Evolutionary conservation across 1,140 invertebrate genomes (phyloP).

Genomic region (Achroia grisella): DNA sequence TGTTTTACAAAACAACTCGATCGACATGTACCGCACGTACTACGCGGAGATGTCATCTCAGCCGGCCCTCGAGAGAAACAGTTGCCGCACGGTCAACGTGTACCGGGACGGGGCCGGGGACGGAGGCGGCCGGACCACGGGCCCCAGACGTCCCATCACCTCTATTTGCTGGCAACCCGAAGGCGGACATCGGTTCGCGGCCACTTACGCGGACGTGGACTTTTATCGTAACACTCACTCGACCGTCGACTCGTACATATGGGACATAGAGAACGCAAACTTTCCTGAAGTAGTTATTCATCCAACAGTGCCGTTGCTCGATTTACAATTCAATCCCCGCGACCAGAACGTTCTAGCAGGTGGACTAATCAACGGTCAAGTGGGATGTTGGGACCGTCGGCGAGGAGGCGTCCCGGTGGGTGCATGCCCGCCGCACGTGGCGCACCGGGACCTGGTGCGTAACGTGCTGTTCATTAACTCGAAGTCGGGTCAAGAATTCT

Average conservation of each 20-base stretch:
- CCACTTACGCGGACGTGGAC: slow-evolving; percentile 88
- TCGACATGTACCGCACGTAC: slow-evolving; percentile 94
- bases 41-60: slow-evolving; percentile 79
- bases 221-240: slow-evolving; percentile 75
- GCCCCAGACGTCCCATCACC: slow-evolving; percentile 83
- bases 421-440: slow-evolving; percentile 77
- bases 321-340: slow-evolving; percentile 92
- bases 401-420: slow-evolving; percentile 77
- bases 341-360: slow-evolving; percentile 83
- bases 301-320: slow-evolving; percentile 82
- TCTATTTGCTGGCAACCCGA: slow-evolving; percentile 92
- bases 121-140: not conserved
- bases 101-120: slow-evolving; percentile 33
- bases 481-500: slow-evolving; percentile 90
- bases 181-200: slow-evolving; percentile 86
- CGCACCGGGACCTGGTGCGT: slow-evolving; percentile 85
- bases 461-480: slow-evolving; percentile 86
- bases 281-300: slow-evolving; percentile 79
- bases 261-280: slow-evolving; percentile 95
- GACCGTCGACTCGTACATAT: slow-evolving; percentile 84
- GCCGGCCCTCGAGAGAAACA: slow-evolving; percentile 77
- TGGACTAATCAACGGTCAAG: slow-evolving; percentile 53
- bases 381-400: slow-evolving; percentile 86
- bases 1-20: slow-evolving; percentile 92
- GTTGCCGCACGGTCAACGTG: slow-evolving; percentile 70